phyloP scores from a whole-genome alignment of 2,797 vertebrate species.

The Phoebastria nigripes region DNA sequence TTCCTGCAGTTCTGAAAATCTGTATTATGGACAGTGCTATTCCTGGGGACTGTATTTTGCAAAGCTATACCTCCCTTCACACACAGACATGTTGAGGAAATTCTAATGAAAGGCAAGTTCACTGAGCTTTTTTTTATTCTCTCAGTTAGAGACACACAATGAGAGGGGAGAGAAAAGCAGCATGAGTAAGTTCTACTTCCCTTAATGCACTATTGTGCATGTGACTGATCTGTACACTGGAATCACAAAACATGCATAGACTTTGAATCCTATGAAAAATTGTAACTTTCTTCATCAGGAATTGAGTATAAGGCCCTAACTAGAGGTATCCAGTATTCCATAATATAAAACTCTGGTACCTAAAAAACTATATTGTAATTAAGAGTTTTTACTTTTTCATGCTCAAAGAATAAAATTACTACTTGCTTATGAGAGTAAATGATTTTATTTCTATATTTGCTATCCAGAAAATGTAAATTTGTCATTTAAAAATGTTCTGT shows the following conservation, averaged over 20 bases:
- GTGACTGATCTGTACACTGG: neutral
- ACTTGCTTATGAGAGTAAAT: neutral
- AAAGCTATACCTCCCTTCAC: neutral
- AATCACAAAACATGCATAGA: neutral
- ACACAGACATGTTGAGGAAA: neutral
- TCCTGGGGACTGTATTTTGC: slow-evolving; percentile 12
- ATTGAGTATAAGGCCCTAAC: neutral
- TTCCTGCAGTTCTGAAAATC: neutral
- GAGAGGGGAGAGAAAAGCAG: slow-evolving; percentile 5
- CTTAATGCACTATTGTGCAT: neutral
- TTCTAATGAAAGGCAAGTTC: slow-evolving; percentile 26
- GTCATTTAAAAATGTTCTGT: neutral
- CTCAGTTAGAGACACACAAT: neutral
- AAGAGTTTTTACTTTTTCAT: neutral
- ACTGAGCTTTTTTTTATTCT: slow-evolving; percentile 13
- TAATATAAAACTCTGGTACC: neutral
- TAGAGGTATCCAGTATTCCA: neutral
- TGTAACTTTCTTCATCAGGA: neutral
- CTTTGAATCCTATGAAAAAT: neutral
- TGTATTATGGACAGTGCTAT: neutral
- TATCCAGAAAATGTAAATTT: neutral
- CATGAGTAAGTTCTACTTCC: neutral
- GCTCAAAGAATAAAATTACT: neutral
- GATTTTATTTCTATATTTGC: neutral
- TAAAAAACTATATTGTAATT: neutral